phyloP scores from a whole-genome alignment of 2,888 invertebrate genomes.

The Athrips mouffetella region DNA sequence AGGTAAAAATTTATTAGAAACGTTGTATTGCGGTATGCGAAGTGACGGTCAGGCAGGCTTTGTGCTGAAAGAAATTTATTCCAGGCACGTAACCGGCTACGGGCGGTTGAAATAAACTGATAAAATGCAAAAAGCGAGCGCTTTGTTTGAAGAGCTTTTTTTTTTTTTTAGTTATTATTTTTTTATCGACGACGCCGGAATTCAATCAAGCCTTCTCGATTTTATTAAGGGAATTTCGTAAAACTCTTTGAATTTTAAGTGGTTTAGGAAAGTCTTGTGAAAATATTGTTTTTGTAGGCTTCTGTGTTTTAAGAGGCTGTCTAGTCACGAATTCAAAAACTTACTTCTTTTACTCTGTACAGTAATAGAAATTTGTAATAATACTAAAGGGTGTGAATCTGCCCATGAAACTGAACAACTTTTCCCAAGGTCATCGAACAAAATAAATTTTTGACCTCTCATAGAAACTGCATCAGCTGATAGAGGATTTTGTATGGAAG shows the following conservation, averaged over 20 bases:
- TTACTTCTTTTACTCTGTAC: too few species aligned
- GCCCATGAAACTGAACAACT: too few species aligned
- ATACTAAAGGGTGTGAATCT: too few species aligned
- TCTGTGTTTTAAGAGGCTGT: too few species aligned
- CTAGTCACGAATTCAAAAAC: too few species aligned
- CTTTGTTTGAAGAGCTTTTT: constrained; percentile 6
- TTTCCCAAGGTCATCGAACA: too few species aligned
- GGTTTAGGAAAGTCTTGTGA: neutral
- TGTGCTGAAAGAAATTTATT: constrained; percentile 29
- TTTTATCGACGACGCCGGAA: constrained; percentile 2
- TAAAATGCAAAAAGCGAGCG: constrained; percentile 27
- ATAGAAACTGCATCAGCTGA: too few species aligned
- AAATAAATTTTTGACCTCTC: too few species aligned
- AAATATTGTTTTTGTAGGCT: neutral
- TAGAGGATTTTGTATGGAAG: too few species aligned
- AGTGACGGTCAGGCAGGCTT: constrained; percentile 11
- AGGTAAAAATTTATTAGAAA: constrained; percentile 1
- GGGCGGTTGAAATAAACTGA: constrained; percentile 31
- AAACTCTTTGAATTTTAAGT: constrained; percentile 4
- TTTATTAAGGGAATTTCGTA: neutral
- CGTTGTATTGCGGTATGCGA: constrained; percentile 1
- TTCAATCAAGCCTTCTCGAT: constrained; percentile 7
- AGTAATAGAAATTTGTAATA: too few species aligned
- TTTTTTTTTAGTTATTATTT: neutral
- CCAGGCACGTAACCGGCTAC: constrained; percentile 29